These are phyloP conservation scores for mouse (Mus musculus) DNA, from an alignment of 2,113 vertebrate genomes.

Conservation along the genomic window DNA sequence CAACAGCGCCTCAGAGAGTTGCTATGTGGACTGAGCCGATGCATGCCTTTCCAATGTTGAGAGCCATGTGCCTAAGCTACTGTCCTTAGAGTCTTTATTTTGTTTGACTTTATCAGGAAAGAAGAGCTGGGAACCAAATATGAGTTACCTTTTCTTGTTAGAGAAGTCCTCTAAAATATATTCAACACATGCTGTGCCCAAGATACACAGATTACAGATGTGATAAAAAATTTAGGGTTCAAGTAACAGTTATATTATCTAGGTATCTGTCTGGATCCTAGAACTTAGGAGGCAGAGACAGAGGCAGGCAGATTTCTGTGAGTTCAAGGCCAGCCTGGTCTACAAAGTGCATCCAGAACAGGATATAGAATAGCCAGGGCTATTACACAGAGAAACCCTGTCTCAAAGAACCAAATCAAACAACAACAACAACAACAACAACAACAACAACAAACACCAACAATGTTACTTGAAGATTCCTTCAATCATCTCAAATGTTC, in stretches of 20 bases:
- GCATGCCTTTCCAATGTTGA: neutral
- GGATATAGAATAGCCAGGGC: no score
- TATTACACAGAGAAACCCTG: no score
- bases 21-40: neutral
- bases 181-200: neutral
- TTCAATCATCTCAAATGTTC: slow-evolving; percentile 44
- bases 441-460: neutral
- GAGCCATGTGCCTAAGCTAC: neutral
- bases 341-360: no score
- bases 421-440: no score
- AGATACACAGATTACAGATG: neutral
- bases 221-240: neutral
- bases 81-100: neutral
- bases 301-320: no score
- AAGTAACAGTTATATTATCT: slow-evolving; percentile 38
- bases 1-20: neutral
- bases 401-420: no score
- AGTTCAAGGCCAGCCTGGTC: no score
- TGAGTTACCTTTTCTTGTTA: slow-evolving; percentile 31
- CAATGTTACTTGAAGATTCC: slow-evolving; percentile 6
- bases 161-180: slow-evolving; percentile 36
- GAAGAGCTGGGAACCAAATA: slow-evolving; percentile 38
- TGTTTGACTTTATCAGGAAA: slow-evolving; percentile 29
- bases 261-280: neutral
- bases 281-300: no score